A percentile compares a stretch with the other conserved stretches of the same genome.
These are phyloP conservation scores for Noctua comes DNA, from an alignment of 2,888 invertebrate species.

Conservation along the genomic window DNA sequence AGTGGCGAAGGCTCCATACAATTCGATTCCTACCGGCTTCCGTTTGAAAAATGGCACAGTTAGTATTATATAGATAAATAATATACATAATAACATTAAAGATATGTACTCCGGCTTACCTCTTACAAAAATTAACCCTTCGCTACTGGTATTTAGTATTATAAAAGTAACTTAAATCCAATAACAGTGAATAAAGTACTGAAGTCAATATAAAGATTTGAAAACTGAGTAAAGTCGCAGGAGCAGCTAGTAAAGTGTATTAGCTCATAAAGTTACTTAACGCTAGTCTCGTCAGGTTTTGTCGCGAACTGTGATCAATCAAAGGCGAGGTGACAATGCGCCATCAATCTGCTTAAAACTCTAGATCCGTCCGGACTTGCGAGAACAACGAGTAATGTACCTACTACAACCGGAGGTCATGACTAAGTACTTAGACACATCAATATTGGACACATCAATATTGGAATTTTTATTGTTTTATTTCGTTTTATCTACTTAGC, in stretches of 20 bases:
- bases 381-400: slow-evolving; percentile 39
- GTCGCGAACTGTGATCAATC: slow-evolving; percentile 77
- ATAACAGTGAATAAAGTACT: too few species aligned
- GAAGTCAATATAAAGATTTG: background rate
- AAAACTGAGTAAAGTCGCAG: background rate
- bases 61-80: too few species aligned
- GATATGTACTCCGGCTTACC: too few species aligned
- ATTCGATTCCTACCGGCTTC: too few species aligned
- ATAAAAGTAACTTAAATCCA: too few species aligned
- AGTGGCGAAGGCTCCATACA: too few species aligned
- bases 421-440: slow-evolving; percentile 9
- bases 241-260: background rate
- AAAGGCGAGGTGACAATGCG: slow-evolving; percentile 76
- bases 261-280: slow-evolving; percentile 16
- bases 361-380: slow-evolving; percentile 63
- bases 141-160: background rate
- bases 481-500: background rate
- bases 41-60: too few species aligned
- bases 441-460: slow-evolving; percentile 4
- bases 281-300: slow-evolving; percentile 60
- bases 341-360: slow-evolving; percentile 80
- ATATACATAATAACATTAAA: too few species aligned
- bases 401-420: slow-evolving; percentile 7
- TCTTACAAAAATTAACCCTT: too few species aligned
- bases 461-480: too few species aligned